These are phyloP conservation scores for Bufotes viridis DNA, from an alignment of 2,797 vertebrate genomes.

Conservation along the genomic window DNA sequence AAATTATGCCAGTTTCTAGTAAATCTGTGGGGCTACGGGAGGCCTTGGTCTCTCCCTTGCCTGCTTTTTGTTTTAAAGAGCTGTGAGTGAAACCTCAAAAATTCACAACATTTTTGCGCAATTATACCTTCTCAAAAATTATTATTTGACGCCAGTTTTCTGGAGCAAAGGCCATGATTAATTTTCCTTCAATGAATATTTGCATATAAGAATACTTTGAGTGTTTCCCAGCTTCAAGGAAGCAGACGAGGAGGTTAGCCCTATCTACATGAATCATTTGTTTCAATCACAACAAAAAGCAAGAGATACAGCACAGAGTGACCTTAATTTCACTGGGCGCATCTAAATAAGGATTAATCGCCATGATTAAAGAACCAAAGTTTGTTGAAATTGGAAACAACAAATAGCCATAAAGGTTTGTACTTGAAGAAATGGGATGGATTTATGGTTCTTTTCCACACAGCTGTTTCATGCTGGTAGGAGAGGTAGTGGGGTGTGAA, in stretches of 20 bases:
- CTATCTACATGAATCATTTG: slow-evolving; percentile 15
- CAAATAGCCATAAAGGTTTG: slow-evolving; percentile 49
- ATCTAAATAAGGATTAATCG: slow-evolving; percentile 44
- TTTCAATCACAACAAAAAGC: slow-evolving; percentile 58
- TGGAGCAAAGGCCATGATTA: no score
- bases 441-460: slow-evolving; percentile 50
- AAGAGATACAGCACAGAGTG: slow-evolving; percentile 45
- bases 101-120: no score
- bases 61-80: no score
- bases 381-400: slow-evolving; percentile 53
- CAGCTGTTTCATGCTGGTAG: slow-evolving; percentile 53
- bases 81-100: no score
- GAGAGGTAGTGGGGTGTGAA: slow-evolving; percentile 36
- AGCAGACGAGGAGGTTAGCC: slow-evolving; percentile 45
- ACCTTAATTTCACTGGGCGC: slow-evolving; percentile 54
- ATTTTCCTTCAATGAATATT: background rate
- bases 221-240: slow-evolving; percentile 39
- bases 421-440: slow-evolving; percentile 48
- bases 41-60: no score
- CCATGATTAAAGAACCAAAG: slow-evolving; percentile 51
- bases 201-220: slow-evolving; percentile 21
- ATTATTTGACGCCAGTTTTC: no score
- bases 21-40: no score
- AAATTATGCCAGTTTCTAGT: background rate
- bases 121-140: no score